Evolutionary conservation across 2,888 invertebrate genomes (phyloP).

Genomic region (Biston stratarius): DNA sequence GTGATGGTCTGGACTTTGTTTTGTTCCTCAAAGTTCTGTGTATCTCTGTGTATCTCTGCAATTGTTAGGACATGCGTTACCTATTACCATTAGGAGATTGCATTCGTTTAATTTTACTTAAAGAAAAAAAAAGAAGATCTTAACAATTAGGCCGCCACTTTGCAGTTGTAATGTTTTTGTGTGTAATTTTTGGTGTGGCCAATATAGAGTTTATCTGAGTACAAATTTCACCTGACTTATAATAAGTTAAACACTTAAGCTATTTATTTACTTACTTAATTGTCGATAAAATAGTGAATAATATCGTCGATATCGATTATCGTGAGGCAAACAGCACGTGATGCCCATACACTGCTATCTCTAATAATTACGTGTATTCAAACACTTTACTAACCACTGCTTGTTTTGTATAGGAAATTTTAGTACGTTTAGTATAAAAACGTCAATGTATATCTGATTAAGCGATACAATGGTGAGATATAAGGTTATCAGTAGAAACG

Average conservation of each 20-base stretch:
- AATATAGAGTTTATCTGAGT: neutral
- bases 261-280: neutral
- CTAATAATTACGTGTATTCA: neutral
- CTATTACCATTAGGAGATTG: too few species aligned
- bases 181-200: too few species aligned
- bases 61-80: too few species aligned
- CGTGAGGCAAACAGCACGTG: conserved; percentile 14
- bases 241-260: neutral
- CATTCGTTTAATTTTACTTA: too few species aligned
- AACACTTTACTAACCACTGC: conserved; percentile 13
- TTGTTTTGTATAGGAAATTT: neutral
- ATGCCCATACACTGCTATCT: neutral
- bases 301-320: conserved; percentile 23
- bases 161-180: too few species aligned
- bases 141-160: too few species aligned
- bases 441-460: neutral
- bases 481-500: conserved; percentile 23
- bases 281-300: conserved; percentile 6
- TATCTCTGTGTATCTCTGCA: too few species aligned
- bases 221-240: neutral
- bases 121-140: too few species aligned
- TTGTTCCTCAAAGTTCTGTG: too few species aligned
- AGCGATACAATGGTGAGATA: conserved; percentile 9
- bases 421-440: neutral
- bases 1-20: too few species aligned